These are phyloP conservation scores for Drosophila melanosoma DNA, from an alignment of 2,888 invertebrate species.

Conservation along the genomic window DNA sequence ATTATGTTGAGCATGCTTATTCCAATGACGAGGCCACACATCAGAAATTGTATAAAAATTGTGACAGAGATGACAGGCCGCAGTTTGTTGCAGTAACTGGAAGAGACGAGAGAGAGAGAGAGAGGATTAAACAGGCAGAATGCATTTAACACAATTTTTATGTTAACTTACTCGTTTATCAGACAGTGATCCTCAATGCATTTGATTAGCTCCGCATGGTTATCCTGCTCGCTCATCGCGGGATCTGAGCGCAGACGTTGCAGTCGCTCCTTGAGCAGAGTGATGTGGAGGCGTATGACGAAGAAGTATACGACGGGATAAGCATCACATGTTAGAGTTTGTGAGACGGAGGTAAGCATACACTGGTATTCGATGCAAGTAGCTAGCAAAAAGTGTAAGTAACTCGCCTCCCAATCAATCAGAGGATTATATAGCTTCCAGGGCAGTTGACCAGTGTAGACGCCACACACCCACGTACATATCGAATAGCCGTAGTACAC, in stretches of 20 bases:
- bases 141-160: not conserved
- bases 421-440: conserved; percentile 56
- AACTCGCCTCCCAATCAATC: conserved; percentile 26
- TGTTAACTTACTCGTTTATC: conserved; percentile 48
- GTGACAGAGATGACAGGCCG: conserved; percentile 59
- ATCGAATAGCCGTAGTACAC: conserved; percentile 32
- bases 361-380: conserved; percentile 25
- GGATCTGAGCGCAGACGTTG: conserved; percentile 37
- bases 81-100: conserved; percentile 48
- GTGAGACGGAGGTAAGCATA: conserved; percentile 40
- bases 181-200: conserved; percentile 55
- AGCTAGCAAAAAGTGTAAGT: conserved; percentile 33
- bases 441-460: conserved; percentile 31
- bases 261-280: conserved; percentile 43
- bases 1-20: conserved; percentile 55
- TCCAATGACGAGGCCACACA: conserved; percentile 58
- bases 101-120: not conserved
- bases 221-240: conserved; percentile 15
- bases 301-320: conserved; percentile 53
- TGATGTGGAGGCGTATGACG: conserved; percentile 42
- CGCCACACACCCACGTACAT: conserved; percentile 30
- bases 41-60: conserved; percentile 58
- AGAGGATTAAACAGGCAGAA: not conserved
- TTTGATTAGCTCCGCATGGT: conserved; percentile 45
- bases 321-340: conserved; percentile 46